Base-by-base conservation (phyloP, 2,888 invertebrate species). In the Pocota personata region DNA sequence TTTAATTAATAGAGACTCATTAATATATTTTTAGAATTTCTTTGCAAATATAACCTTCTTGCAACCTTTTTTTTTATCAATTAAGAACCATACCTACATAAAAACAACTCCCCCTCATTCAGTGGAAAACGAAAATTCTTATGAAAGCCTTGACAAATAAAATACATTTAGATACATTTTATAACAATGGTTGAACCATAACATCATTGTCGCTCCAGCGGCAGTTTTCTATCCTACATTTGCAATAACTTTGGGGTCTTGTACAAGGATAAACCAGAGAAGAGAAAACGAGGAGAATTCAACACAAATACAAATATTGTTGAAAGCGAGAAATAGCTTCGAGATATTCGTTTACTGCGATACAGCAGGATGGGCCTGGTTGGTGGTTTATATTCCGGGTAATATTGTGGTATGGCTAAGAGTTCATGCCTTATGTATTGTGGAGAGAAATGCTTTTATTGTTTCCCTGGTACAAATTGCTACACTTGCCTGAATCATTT, bases 321-420 rank as follows among this genome's bases (percentile, higher is more conserved):
- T 72, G 27, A 60, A 72, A 72, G 58, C 58, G 58, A 37, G 37
- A 60, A 48, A 72, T 60, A 14, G 72, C 72, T 72, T 50, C 58
- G 27, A 58, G 72, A 60, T 72, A 72, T 60, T 60, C 58, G 16
- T 8, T 50, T 48, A 64, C 16, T 46, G 64, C 4, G 37, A 24
- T 32, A 48, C 16, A 64, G 14, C 62, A 30, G 62, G 30, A 71
- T 35, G 35, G 4, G 16, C 10, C 14, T 7, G 16, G 30, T 16
- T 16, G 35, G 24, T 37, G 24, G 24, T 32, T 46, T 16, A 8
- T 57, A 21, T 21, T 57, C 5, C 30, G 69, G 10, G 14, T 19
- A 16, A 58, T 32, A 21, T 21, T 58, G 32, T 32, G 21, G 16
- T n/a, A 8, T 30, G 19, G 19, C 48, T 48, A 3, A 7, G 48